Evolutionary conservation across 2,113 vertebrate species (phyloP), one percentile per base, ranked within the genome.

Genomic region (Epinephelus lanceolatus): DNA sequence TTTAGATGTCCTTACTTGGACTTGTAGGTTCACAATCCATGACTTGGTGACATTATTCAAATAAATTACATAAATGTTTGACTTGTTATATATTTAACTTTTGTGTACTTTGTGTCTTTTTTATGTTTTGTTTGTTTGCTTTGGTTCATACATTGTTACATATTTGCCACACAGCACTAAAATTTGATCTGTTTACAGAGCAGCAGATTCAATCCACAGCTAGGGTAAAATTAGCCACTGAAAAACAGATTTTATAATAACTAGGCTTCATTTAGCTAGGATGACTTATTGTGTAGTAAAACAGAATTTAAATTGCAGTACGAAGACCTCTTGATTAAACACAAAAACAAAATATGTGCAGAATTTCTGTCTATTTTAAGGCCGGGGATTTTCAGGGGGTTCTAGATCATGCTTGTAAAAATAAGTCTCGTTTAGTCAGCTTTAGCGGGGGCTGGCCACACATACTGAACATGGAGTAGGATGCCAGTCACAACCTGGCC

Each of bases 401-500:
- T 89, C 76, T 69, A 67, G 67, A 71, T 70, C 47, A 66, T 53
- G 63, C 78, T 87, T 89, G 69, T 80, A 79, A 85, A 92, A 95
- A 94, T 77, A 90, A 76, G 61, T 55, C 73, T 69, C 80, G 78
- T 74, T 80, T n/a, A 83, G 84, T 81, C 83, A 86, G 91, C 12
- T 37, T 75, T 78, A 87, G 70, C 73, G 89, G 84, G 30, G 60
- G 59, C 62, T 2, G 84, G 84, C 93, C 88, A 89, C 90, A 94
- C 85, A 71, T 83, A 71, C 51, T 70, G 90, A 83, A 80, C 67
- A 5, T 72, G 71, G 51, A 75, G 78, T 57, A 55, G 37, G 72
- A 73, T 84, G 90, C 83, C 95, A 93, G 67, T 8, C 85, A 83
- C 90, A 85, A 86, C 82, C 86, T 86, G 0, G 78, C 69, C 79